Evolutionary conservation across 2,888 invertebrate species (phyloP).

Genomic region (Dryobotodes eremita): DNA sequence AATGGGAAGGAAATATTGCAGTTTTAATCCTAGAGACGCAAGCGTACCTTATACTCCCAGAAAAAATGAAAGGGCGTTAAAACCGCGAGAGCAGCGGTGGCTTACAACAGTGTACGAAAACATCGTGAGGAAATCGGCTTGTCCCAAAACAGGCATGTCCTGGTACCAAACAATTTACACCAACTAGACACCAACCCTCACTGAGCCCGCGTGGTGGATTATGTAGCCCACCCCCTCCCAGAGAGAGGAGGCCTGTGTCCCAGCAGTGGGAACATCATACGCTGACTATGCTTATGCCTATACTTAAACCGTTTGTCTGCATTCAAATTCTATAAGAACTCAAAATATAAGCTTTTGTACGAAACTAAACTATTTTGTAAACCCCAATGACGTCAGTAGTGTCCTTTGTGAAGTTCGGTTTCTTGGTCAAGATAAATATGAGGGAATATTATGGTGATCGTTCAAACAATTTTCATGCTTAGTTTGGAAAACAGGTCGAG

Average conservation of each 20-base stretch:
- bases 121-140: neutral
- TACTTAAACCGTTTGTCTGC: slow-evolving; percentile 12
- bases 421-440: neutral
- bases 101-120: neutral
- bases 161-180: too few species aligned
- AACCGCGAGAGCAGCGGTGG: neutral
- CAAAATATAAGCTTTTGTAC: neutral
- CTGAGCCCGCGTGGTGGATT: neutral
- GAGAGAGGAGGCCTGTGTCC: neutral
- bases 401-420: neutral
- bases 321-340: neutral
- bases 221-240: neutral
- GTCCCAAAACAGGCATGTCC: too few species aligned
- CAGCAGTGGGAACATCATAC: neutral
- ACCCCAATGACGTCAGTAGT: neutral
- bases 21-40: neutral
- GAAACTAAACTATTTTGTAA: neutral
- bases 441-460: neutral
- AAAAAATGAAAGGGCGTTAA: neutral
- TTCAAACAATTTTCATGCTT: neutral
- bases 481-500: neutral
- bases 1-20: neutral
- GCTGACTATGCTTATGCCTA: too few species aligned
- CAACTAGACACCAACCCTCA: neutral
- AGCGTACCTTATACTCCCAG: neutral